phyloP scores from a whole-genome alignment of 2,888 invertebrate species.

The Celastrina argiolus region DNA sequence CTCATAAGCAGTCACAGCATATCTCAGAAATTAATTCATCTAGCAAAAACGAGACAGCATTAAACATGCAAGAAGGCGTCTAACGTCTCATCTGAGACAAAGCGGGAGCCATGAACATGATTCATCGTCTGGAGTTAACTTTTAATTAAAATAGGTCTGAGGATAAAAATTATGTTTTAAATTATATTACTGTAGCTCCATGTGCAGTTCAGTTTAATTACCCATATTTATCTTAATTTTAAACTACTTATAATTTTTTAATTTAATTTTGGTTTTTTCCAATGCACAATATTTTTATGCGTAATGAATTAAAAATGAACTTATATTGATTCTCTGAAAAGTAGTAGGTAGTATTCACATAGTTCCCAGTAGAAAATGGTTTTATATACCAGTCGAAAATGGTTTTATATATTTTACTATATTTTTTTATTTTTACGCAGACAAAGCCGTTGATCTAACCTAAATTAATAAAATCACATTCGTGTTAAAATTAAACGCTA shows the following conservation, averaged over 20 bases:
- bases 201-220: neutral
- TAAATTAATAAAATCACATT: neutral
- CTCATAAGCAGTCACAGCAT: neutral
- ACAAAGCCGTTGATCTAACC: too few relatives aligned
- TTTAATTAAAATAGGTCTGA: constrained; percentile 27
- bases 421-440: too few relatives aligned
- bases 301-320: too few relatives aligned
- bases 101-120: constrained; percentile 51
- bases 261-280: neutral
- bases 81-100: constrained; percentile 54
- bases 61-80: constrained; percentile 30
- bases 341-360: too few relatives aligned
- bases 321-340: too few relatives aligned
- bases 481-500: neutral
- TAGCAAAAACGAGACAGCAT: constrained; percentile 21
- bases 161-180: constrained; percentile 5
- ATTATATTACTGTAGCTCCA: neutral
- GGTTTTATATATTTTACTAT: too few relatives aligned
- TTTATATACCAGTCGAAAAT: too few relatives aligned
- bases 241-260: neutral
- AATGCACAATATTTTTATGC: too few relatives aligned
- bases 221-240: neutral
- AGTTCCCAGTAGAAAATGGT: too few relatives aligned
- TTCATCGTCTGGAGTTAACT: constrained; percentile 48
- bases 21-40: constrained; percentile 18